A percentile compares a stretch with the other conserved stretches of the same genome.
Evolutionary conservation across 2,888 invertebrate species (phyloP).

Genomic region (Chloroclysta siterata): DNA sequence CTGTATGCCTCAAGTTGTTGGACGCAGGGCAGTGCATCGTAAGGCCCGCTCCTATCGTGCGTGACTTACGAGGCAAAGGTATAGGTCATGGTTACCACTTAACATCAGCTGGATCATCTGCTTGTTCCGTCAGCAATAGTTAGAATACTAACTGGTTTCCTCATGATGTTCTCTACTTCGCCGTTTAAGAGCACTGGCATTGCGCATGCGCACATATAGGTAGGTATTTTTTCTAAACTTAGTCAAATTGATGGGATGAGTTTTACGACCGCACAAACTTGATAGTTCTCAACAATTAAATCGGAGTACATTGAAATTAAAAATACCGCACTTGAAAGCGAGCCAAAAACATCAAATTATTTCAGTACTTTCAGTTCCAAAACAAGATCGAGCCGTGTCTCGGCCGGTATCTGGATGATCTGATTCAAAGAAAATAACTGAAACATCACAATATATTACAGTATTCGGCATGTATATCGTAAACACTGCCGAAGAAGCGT

Average conservation of each 20-base stretch:
- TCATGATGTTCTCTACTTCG: too few species aligned
- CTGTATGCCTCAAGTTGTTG: too few species aligned
- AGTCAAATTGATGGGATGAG: background rate
- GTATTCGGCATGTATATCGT: background rate
- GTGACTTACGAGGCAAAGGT: too few species aligned
- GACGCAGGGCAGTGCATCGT: too few species aligned
- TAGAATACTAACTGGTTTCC: too few species aligned
- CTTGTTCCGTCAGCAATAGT: too few species aligned
- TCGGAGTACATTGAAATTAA: conserved; percentile 62
- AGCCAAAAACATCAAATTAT: conserved; percentile 67
- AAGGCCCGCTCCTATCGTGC: too few species aligned
- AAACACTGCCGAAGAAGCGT: background rate
- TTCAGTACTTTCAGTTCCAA: conserved; percentile 63
- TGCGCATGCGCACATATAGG: background rate
- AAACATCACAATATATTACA: conserved; percentile 54
- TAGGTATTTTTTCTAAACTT: background rate
- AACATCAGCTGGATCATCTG: too few species aligned
- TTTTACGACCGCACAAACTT: background rate
- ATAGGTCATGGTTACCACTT: too few species aligned
- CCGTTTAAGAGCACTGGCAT: too few species aligned
- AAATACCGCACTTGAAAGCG: conserved; percentile 67
- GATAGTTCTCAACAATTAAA: conserved; percentile 45
- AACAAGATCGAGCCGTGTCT: conserved; percentile 62
- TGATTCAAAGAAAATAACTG: conserved; percentile 70
- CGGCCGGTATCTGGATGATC: conserved; percentile 63